These are phyloP conservation scores for Adelges cooleyi DNA, from an alignment of 1,140 invertebrate genomes.

Conservation along the genomic window DNA sequence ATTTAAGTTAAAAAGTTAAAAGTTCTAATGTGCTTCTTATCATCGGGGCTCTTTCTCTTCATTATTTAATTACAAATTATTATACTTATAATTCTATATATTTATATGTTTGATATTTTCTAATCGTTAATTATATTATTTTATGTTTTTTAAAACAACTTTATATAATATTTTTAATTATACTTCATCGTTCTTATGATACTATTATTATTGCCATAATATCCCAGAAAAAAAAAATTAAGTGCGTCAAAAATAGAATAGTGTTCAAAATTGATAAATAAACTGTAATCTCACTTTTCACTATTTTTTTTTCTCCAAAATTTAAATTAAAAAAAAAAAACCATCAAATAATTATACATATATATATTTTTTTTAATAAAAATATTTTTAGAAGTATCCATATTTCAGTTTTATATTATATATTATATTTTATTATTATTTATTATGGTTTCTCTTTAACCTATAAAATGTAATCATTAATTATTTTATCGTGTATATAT, in stretches of 20 bases:
- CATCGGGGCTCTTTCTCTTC: conserved; percentile 7
- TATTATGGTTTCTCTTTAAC: conserved; percentile 6
- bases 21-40: conserved; percentile 5
- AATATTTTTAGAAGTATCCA: neutral
- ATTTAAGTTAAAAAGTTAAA: conserved; percentile 17
- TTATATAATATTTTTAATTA: conserved; percentile 12
- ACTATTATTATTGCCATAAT: conserved; percentile 8
- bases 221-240: neutral
- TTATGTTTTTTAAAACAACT: neutral
- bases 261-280: neutral
- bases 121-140: conserved; percentile 24
- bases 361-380: neutral
- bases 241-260: neutral
- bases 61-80: conserved; percentile 26
- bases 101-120: conserved; percentile 23
- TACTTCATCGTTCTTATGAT: conserved; percentile 10
- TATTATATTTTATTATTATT: neutral
- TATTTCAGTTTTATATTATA: conserved; percentile 14
- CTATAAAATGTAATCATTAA: conserved; percentile 1
- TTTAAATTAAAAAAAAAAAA: too few species aligned
- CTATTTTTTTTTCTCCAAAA: neutral
- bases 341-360: neutral
- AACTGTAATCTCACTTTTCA: neutral
- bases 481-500: conserved; percentile 24
- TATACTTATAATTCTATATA: conserved; percentile 24